A percentile compares a stretch with the other conserved stretches of the same genome.
Conservation (phyloP, 2,888 invertebrate species). For the Torymus aiolomorphi region DNA sequence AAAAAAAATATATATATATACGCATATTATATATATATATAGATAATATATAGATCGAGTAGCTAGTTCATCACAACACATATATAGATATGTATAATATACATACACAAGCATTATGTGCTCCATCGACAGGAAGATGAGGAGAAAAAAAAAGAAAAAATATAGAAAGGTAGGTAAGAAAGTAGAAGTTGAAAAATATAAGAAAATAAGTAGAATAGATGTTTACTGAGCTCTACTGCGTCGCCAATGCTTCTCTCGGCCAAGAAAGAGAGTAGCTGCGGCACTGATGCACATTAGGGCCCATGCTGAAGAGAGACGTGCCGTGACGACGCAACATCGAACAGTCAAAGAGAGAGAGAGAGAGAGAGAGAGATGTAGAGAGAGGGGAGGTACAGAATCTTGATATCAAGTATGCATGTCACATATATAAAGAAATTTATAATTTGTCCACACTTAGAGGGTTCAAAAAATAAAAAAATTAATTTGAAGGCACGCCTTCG, state of each 20-base stretch:
- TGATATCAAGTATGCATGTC: background rate
- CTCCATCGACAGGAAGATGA: slow-evolving; percentile 71
- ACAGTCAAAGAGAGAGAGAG: slow-evolving; percentile 17
- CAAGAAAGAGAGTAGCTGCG: background rate
- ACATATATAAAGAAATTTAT: too few relatives aligned
- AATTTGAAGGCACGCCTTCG: too few relatives aligned
- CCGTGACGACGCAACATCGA: slow-evolving; percentile 23
- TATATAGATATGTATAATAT: slow-evolving; percentile 73
- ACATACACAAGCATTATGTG: slow-evolving; percentile 75
- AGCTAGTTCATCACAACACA: slow-evolving; percentile 73
- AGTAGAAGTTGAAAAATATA: slow-evolving; percentile 1
- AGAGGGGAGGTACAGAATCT: background rate
- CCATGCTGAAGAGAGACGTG: slow-evolving; percentile 62
- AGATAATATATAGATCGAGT: slow-evolving; percentile 66
- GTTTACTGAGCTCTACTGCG: slow-evolving; percentile 70
- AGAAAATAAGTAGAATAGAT: slow-evolving; percentile 35
- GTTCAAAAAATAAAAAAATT: too few relatives aligned
- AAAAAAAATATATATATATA: background rate
- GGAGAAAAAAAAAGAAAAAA: slow-evolving; percentile 33
- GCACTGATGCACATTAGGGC: slow-evolving; percentile 66
- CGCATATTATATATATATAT: background rate
- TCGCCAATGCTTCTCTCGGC: slow-evolving; percentile 14
- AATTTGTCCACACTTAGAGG: too few relatives aligned
- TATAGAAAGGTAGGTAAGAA: slow-evolving; percentile 68
- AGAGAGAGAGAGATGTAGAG: background rate